Evolutionary conservation across 1,140 invertebrate species (phyloP).

Genomic region (Ruditapes philippinarum): DNA sequence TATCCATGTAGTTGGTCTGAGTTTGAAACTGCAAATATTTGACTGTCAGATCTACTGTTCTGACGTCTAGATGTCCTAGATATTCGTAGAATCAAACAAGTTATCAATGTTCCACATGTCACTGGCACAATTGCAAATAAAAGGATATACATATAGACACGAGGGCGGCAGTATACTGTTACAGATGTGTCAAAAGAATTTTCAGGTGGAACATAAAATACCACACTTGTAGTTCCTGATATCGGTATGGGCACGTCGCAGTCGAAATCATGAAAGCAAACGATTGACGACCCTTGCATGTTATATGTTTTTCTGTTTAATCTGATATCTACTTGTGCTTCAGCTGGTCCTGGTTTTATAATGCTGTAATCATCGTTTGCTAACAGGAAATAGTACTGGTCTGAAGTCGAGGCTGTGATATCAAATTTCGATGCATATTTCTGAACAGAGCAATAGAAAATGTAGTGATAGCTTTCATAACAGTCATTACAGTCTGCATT

Average conservation of each 20-base stretch:
- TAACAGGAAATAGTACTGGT: slow-evolving; percentile 22
- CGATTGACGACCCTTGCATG: background rate
- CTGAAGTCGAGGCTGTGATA: slow-evolving; percentile 20
- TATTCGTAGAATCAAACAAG: background rate
- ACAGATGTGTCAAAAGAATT: background rate
- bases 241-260: slow-evolving; percentile 9
- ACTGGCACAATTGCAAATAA: background rate
- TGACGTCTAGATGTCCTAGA: background rate
- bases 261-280: background rate
- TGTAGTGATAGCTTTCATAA: background rate
- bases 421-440: background rate
- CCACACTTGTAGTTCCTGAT: background rate
- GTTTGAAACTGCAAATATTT: background rate
- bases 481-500: background rate
- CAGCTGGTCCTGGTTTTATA: background rate
- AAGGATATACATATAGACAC: background rate
- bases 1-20: background rate
- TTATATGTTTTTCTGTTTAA: background rate
- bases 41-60: background rate
- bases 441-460: background rate
- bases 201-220: background rate
- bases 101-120: background rate
- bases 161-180: background rate
- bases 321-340: background rate
- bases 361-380: slow-evolving; percentile 1